Evolutionary conservation across 1,140 invertebrate species (phyloP).

Genomic region (Periplaneta americana): DNA sequence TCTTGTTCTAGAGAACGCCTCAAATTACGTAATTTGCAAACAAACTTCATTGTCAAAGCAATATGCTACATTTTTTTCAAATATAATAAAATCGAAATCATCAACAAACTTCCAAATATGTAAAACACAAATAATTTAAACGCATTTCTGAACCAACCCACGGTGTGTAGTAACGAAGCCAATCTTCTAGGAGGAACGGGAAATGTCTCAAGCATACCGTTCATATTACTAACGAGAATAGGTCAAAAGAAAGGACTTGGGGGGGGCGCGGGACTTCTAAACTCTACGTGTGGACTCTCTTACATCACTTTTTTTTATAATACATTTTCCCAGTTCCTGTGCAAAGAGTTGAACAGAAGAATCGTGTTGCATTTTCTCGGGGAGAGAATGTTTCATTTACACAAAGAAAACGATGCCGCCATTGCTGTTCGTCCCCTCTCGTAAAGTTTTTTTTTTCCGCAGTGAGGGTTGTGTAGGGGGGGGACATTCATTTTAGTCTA

Average conservation of each 20-base stretch:
- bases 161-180: too few relatives aligned
- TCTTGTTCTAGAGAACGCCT: too few relatives aligned
- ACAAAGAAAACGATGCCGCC: not conserved
- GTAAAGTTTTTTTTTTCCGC: too few relatives aligned
- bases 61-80: too few relatives aligned
- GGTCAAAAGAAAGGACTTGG: not conserved
- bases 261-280: not conserved
- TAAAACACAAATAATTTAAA: too few relatives aligned
- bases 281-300: not conserved
- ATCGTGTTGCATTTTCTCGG: not conserved
- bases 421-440: not conserved
- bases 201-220: not conserved
- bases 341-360: not conserved
- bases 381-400: not conserved
- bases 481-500: conserved; percentile 1
- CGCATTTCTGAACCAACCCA: too few relatives aligned
- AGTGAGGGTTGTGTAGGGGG: not conserved
- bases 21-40: too few relatives aligned
- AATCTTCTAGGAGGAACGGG: not conserved
- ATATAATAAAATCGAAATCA: too few relatives aligned
- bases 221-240: not conserved
- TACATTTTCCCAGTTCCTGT: not conserved
- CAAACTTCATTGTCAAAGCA: too few relatives aligned
- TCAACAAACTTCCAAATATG: too few relatives aligned
- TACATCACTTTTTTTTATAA: not conserved